Evolutionary conservation across 2,113 vertebrate species (phyloP).

Genomic region (Otolemur garnettii): DNA sequence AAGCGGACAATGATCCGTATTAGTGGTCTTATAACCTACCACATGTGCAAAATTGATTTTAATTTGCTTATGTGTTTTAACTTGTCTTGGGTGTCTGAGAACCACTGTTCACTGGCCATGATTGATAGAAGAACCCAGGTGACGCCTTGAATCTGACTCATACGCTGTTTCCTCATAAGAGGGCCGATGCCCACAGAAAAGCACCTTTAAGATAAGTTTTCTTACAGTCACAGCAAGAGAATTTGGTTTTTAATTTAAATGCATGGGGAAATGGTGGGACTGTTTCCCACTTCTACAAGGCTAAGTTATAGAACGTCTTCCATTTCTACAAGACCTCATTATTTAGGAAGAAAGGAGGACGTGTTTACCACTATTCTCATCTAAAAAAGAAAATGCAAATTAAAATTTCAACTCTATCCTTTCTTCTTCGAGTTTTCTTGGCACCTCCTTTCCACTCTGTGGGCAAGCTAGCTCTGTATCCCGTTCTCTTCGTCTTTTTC

Average conservation of each 20-base stretch:
- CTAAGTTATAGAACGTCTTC: neutral
- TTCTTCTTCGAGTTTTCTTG: neutral
- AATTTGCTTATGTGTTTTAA: neutral
- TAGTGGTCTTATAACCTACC: neutral
- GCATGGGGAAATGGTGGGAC: neutral
- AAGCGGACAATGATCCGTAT: neutral
- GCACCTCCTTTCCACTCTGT: neutral
- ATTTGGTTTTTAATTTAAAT: constrained; percentile 35
- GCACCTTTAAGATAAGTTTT: neutral
- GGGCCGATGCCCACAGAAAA: neutral
- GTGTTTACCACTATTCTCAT: neutral
- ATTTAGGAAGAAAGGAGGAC: neutral
- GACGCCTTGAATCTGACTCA: neutral
- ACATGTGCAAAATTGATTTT: neutral
- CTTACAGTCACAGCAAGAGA: neutral
- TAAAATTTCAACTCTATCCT: neutral
- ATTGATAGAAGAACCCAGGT: accelerated
- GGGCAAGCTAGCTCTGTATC: neutral
- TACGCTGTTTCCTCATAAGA: neutral
- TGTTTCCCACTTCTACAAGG: neutral
- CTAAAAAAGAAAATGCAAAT: neutral
- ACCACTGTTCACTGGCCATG: neutral
- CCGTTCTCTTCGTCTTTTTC: neutral
- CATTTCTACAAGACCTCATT: neutral
- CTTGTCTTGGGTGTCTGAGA: neutral